Evolutionary conservation across 2,888 invertebrate species (phyloP).

Genomic region (Andrena camellia): DNA sequence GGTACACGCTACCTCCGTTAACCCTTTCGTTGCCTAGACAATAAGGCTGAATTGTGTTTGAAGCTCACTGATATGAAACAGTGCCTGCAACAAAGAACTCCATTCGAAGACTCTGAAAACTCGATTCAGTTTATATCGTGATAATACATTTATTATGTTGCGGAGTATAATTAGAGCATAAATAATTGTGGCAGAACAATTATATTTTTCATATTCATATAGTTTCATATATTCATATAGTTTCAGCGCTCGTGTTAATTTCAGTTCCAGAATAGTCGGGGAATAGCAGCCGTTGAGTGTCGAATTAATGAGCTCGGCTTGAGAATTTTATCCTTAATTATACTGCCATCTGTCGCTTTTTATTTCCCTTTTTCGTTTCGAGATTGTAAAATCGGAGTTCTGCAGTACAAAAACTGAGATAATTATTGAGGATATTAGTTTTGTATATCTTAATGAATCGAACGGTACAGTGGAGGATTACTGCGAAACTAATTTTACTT

Average conservation of each 20-base stretch:
- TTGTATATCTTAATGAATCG: slow-evolving; percentile 1
- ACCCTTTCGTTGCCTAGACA: slow-evolving; percentile 28
- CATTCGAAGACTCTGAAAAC: background rate
- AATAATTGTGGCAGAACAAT: background rate
- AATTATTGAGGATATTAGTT: background rate
- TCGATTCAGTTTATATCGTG: background rate
- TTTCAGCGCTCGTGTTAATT: slow-evolving; percentile 6
- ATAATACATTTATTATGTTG: background rate
- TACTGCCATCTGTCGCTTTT: background rate
- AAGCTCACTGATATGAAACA: background rate
- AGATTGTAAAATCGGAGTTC: background rate
- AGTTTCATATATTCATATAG: background rate
- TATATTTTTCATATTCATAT: background rate
- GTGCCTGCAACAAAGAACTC: background rate
- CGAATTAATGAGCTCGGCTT: slow-evolving; percentile 13
- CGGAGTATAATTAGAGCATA: background rate
- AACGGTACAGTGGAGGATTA: background rate
- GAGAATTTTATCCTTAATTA: slow-evolving; percentile 16
- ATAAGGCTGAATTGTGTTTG: background rate
- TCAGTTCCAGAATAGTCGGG: background rate
- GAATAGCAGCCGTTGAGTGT: background rate
- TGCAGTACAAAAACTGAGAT: background rate
- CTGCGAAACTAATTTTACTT: background rate
- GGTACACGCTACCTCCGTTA: slow-evolving; percentile 22
- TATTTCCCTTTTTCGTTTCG: background rate